Base-by-base conservation (phyloP, 2,888 invertebrate genomes). In the Busseola fusca region DNA sequence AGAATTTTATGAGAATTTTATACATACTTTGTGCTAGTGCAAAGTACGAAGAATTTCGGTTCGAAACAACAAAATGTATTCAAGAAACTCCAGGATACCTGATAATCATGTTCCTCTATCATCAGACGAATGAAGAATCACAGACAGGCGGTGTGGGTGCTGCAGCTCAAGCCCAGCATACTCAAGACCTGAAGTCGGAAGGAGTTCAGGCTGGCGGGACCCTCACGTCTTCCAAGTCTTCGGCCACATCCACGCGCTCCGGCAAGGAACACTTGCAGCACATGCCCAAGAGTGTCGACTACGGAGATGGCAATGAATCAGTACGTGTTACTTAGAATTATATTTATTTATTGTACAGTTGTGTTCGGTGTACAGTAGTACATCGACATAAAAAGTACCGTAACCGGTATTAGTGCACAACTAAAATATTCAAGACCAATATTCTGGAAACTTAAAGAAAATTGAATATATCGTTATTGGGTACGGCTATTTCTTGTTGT, bases 121-220 rank as follows among this genome's bases (percentile, higher is more conserved):
- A 88, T 84, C 82, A 95, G 96, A 91, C 91, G 82, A 90, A 93
- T 78, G 94, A 94, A 87, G 93, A 95, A 87, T 80, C 94, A 84
- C 92, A 96, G 91, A 80, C 94, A 82, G 84, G 94, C 79, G 87
- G 94, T 67, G 87, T 87, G 18, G 91, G 91, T 2, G 81, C 90
- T 0, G 78, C 90, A 2, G 83, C 88, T 10, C 94, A 73, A 34
- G 18, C 25, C 10, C 72, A 94, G 78, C 93, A 94, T 67, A 88
- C 89, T 12, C 95, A 93, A 87, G 97, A 96, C 86, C 95, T 94
- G 87, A 97, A 95, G 97, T 98, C 98, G 0, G 98, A 98, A 91
- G 98, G 98, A 1, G 98, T 98, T 2, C 98, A 98, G 91, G 98
- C 98, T 0, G 98, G 98, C 21, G 98, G 98, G 3, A 97, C 98